Base-by-base conservation (phyloP, 2,888 invertebrate species). In the Parascotia fuliginaria region DNA sequence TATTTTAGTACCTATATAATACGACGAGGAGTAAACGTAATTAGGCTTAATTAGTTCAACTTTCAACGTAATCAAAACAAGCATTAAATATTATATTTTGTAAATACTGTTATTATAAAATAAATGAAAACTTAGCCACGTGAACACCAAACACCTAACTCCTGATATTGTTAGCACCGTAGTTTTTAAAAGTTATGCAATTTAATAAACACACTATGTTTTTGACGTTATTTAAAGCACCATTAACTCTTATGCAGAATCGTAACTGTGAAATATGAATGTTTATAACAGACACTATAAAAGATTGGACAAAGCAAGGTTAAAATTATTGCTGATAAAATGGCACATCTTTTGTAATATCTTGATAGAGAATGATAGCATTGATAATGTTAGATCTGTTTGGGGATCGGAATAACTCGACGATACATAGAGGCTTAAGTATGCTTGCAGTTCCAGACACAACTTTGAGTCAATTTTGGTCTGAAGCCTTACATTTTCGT, bases 101-200 rank as follows among this genome's bases (percentile, higher is more conserved):
- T 15, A 33, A 32, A 33, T 16, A 33, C 16, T n/a, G 15, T 11
- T n/a, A 7, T 2, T 36, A 36, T 19, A 36, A 19, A 19, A 36
- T 36, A 19, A 11, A 16, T 19, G 11, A 36, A 22, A 36, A 19
- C 22, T 11, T 19, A 12, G 7, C 9, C 3, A 2, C 2, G 32
- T 13, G 13, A 7, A 29, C n/a, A 29, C 29, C 14, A 19, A 36
- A 36, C 36, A 34, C 36, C 7, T 36, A 36, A 36, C 16, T 19
- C n/a, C 6, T 7, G 16, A 36, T 19, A 36, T 33, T 19, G 36
- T 19, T 19, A 11, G 7, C 11, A 12, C 19, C 16, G 28, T 28
- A 54, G 31, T 47, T 60, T 44, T 40, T 36, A 31, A 50, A 64
- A 65, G 44, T 65, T 64, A 60, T 61, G 44, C 55, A 65, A 60